Percentiles rank a stretch among this genome's conserved stretches.
These are phyloP conservation scores for Caenorhabditis imperialis DNA, from an alignment of 2,888 invertebrate genomes.

Conservation along the genomic window DNA sequence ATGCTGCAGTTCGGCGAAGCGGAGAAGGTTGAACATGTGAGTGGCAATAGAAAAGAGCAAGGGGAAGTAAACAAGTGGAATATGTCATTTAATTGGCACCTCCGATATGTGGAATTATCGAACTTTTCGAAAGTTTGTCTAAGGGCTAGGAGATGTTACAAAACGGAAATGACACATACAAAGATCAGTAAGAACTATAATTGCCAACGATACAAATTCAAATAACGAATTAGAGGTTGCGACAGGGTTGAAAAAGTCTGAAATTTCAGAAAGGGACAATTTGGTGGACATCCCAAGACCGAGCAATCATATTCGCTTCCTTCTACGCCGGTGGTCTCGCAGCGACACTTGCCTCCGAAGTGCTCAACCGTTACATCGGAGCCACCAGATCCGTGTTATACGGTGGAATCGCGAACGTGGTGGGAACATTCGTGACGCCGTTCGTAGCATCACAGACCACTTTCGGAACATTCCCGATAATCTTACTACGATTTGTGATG, in stretches of 20 bases:
- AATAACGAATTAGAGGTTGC: conserved; percentile 1
- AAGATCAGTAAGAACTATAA: too few species aligned
- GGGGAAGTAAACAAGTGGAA: conserved; percentile 1
- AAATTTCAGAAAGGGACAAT: conserved; percentile 69
- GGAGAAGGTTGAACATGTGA: conserved; percentile 50
- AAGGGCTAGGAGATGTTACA: too few species aligned
- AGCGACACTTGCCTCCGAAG: conserved; percentile 61
- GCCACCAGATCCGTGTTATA: conserved; percentile 69
- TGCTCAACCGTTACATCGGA: conserved; percentile 63
- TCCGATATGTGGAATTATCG: too few species aligned
- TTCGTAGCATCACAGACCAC: conserved; percentile 64
- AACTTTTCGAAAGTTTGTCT: too few species aligned
- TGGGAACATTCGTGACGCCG: conserved; percentile 75
- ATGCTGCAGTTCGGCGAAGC: conserved; percentile 35
- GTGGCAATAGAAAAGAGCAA: conserved; percentile 13
- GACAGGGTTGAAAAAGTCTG: neutral
- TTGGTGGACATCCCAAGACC: conserved; percentile 69
- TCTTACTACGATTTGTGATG: conserved; percentile 73
- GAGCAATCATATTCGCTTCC: conserved; percentile 73
- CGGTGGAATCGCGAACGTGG: conserved; percentile 74
- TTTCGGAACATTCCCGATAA: conserved; percentile 66
- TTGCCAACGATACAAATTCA: neutral
- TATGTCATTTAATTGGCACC: neutral
- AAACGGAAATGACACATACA: too few species aligned
- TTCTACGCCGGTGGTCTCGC: conserved; percentile 70